Evolutionary conservation across 2,888 invertebrate species (phyloP).

Genomic region (Drosophila anomelani): DNA sequence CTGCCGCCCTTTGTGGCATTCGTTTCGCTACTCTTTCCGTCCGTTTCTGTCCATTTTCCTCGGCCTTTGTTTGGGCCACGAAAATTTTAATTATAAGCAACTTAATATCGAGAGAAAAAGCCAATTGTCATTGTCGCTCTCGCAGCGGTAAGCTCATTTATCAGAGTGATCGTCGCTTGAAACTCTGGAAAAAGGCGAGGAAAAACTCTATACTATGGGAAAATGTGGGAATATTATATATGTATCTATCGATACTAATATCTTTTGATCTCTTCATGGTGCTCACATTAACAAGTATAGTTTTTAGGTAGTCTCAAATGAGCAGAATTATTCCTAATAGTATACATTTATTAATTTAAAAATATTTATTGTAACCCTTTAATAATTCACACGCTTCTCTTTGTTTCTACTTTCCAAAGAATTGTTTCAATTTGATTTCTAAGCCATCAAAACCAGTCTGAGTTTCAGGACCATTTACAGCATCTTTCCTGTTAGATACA

Average conservation of each 20-base stretch:
- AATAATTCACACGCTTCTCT: background rate
- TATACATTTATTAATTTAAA: background rate
- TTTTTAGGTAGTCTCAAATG: background rate
- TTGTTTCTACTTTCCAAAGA: background rate
- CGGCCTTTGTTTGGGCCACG: slow-evolving; percentile 65
- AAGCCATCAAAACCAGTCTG: slow-evolving; percentile 4
- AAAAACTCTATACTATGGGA: slow-evolving; percentile 6
- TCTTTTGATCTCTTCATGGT: no score
- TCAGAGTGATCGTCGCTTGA: slow-evolving; percentile 50
- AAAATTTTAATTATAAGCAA: slow-evolving; percentile 77
- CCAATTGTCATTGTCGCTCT: slow-evolving; percentile 79
- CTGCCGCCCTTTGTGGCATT: slow-evolving; percentile 67
- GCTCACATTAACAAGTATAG: background rate
- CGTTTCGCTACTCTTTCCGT: slow-evolving; percentile 74
- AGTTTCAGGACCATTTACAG: slow-evolving; percentile 8
- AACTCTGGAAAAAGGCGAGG: slow-evolving; percentile 38
- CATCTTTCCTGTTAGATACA: background rate
- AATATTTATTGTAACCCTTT: background rate
- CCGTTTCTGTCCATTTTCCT: slow-evolving; percentile 55
- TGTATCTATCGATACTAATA: background rate
- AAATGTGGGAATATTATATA: slow-evolving; percentile 29
- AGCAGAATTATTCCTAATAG: no score
- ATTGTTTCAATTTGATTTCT: background rate
- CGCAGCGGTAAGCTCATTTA: slow-evolving; percentile 70
- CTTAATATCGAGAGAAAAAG: slow-evolving; percentile 68